These are phyloP conservation scores for Bubo blakistoni DNA, from an alignment of 2,113 vertebrate genomes.

Conservation along the genomic window DNA sequence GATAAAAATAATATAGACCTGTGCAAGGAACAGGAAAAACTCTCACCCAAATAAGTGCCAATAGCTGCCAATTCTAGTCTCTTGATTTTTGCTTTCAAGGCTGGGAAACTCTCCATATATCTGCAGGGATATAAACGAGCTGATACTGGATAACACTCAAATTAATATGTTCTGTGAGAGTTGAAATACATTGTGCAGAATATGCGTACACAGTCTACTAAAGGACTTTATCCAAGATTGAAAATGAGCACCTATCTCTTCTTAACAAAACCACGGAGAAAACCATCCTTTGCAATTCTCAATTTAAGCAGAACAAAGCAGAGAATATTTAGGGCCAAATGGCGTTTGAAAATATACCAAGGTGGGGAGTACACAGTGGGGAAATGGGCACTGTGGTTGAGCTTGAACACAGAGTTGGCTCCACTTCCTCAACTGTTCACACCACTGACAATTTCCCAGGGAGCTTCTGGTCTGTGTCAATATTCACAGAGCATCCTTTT, in stretches of 20 bases:
- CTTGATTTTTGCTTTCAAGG: slow-evolving; percentile 53
- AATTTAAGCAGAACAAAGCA: not conserved
- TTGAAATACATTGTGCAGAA: slow-evolving; percentile 6
- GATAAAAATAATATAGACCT: slow-evolving; percentile 37
- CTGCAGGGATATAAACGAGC: slow-evolving; percentile 26
- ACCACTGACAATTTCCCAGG: not conserved
- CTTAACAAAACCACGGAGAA: not conserved
- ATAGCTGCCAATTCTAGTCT: slow-evolving; percentile 29
- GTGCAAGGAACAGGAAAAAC: not conserved
- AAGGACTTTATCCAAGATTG: not conserved
- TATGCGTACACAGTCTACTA: not conserved
- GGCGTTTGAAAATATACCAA: not conserved
- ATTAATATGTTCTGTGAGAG: not conserved
- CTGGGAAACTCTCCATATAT: slow-evolving; percentile 55
- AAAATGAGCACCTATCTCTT: not conserved
- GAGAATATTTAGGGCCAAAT: not conserved
- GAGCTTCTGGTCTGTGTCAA: not conserved
- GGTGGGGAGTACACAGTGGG: not conserved
- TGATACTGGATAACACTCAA: slow-evolving; percentile 32
- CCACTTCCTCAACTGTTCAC: not conserved
- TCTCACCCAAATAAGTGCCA: not conserved
- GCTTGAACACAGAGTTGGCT: not conserved
- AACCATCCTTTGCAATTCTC: not conserved
- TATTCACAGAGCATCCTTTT: not conserved
- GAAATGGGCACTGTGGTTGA: rapidly evolving